Evolutionary conservation across 1,140 invertebrate species (phyloP).

Genomic region (Adoxophyes honmai): DNA sequence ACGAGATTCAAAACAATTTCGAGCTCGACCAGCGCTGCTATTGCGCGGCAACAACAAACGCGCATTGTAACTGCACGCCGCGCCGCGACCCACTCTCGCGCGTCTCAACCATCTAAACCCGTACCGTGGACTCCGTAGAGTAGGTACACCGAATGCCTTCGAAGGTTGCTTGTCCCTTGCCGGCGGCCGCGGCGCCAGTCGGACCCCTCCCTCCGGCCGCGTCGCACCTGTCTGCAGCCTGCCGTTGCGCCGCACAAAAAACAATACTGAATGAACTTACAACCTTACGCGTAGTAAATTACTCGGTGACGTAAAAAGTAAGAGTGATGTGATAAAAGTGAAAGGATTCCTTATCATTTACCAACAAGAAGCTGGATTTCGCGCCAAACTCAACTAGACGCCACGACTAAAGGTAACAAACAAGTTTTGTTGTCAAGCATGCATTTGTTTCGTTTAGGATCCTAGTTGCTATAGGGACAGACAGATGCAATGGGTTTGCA

Average conservation of each 20-base stretch:
- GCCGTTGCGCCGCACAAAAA: constrained; percentile 11
- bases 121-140: constrained; percentile 18
- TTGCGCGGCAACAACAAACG: too few relatives aligned
- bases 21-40: constrained; percentile 29
- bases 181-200: constrained; percentile 42
- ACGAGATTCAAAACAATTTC: too few relatives aligned
- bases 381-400: constrained; percentile 7
- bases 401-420: constrained; percentile 2
- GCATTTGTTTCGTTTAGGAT: constrained; percentile 17
- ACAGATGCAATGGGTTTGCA: background rate
- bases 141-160: constrained; percentile 27
- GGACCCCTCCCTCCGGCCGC: constrained; percentile 30
- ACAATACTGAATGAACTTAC: constrained; percentile 21
- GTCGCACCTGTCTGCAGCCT: constrained; percentile 24
- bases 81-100: too few relatives aligned
- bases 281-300: constrained; percentile 5
- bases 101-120: too few relatives aligned
- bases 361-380: background rate
- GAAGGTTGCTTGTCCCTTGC: constrained; percentile 33
- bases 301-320: constrained; percentile 32
- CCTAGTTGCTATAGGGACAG: background rate
- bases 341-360: constrained; percentile 27
- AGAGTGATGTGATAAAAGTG: constrained; percentile 57
- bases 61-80: background rate
- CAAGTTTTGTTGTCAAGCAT: constrained; percentile 13